Percentiles rank a stretch among this genome's conserved stretches.
Evolutionary conservation across 2,888 invertebrate genomes (phyloP).

Genomic region (Thera britannica): DNA sequence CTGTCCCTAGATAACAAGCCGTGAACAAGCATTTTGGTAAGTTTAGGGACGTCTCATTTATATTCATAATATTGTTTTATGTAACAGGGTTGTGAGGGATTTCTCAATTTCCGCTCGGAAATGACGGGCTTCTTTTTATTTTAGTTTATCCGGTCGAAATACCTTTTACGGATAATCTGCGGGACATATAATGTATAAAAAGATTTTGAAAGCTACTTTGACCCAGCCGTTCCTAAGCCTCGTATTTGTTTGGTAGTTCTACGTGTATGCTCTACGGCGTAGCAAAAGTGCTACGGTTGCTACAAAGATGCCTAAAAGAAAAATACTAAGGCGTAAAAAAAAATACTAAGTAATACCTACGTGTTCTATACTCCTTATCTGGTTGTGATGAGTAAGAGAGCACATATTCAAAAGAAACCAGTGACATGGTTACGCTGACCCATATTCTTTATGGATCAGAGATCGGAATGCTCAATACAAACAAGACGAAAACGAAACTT

Average conservation of each 20-base stretch:
- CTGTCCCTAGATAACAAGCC: slow-evolving; percentile 59
- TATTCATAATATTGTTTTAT: slow-evolving; percentile 61
- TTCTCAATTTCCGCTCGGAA: slow-evolving; percentile 45
- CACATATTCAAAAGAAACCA: slow-evolving; percentile 3
- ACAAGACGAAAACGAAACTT: slow-evolving; percentile 42
- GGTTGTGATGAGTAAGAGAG: background rate
- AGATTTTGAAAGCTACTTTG: slow-evolving; percentile 17
- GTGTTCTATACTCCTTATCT: background rate
- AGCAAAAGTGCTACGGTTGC: slow-evolving; percentile 5
- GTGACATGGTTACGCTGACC: slow-evolving; percentile 34
- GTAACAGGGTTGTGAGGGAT: slow-evolving; percentile 52
- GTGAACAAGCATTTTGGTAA: slow-evolving; percentile 56
- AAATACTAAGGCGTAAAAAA: background rate
- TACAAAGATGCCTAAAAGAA: background rate
- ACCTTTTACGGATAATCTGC: slow-evolving; percentile 16
- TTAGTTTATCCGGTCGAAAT: slow-evolving; percentile 16
- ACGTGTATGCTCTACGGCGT: background rate
- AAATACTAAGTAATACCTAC: background rate
- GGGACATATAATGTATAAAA: background rate
- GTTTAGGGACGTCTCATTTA: slow-evolving; percentile 62
- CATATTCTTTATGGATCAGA: slow-evolving; percentile 38
- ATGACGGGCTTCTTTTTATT: slow-evolving; percentile 29
- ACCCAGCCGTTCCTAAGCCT: background rate
- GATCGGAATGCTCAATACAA: slow-evolving; percentile 39
- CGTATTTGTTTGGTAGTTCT: background rate